These are phyloP conservation scores for Numenius phaeopus DNA, from an alignment of 2,797 vertebrate genomes.

Conservation along the genomic window DNA sequence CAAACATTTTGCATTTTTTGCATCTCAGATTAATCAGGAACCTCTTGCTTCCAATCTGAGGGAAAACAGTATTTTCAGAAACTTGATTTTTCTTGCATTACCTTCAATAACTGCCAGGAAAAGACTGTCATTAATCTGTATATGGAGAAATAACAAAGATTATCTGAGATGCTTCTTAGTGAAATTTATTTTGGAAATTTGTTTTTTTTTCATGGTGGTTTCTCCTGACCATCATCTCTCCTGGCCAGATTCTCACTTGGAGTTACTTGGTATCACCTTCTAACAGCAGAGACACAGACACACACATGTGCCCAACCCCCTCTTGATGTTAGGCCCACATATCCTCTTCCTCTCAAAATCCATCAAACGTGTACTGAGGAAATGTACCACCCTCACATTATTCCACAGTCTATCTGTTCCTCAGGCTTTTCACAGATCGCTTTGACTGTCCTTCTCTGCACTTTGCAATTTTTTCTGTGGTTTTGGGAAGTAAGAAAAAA, in stretches of 20 bases:
- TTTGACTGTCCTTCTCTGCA: neutral
- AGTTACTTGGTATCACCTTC: neutral
- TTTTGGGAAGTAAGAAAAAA: neutral
- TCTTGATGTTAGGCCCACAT: neutral
- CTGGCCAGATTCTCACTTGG: neutral
- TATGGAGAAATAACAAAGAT: neutral
- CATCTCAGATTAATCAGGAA: neutral
- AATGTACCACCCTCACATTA: neutral
- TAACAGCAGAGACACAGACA: neutral
- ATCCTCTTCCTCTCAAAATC: neutral
- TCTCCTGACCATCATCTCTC: neutral
- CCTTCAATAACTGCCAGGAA: neutral
- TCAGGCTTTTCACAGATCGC: neutral
- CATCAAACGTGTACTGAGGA: neutral
- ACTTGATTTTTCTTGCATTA: neutral
- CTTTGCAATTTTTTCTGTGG: neutral
- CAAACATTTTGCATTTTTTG: neutral
- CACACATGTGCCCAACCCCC: accelerated
- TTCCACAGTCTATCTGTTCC: neutral
- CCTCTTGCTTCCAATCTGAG: neutral
- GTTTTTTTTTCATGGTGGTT: neutral
- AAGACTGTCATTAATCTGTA: neutral
- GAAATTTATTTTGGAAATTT: neutral
- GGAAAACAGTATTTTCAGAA: neutral
- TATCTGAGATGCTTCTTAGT: neutral